Evolutionary conservation across 2,797 vertebrate species (phyloP).

Genomic region (Stomatorhinus walkeri): DNA sequence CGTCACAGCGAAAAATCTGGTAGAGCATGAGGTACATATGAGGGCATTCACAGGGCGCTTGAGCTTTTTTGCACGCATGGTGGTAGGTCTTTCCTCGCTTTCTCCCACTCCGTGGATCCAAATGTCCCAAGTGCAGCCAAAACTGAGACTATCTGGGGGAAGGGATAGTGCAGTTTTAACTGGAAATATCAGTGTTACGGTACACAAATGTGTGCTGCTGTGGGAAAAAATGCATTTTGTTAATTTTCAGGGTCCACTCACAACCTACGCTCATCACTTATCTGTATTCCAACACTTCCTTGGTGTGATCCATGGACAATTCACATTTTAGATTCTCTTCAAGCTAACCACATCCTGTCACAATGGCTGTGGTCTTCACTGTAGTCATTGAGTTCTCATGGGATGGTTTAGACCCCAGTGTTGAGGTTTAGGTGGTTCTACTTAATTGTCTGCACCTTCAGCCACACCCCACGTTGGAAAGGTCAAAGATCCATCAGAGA

Average conservation of each 20-base stretch:
- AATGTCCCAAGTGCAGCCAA: neutral
- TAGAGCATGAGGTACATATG: constrained; percentile 22
- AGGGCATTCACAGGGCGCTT: neutral
- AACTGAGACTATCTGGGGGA: neutral
- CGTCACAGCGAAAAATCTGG: constrained; percentile 38
- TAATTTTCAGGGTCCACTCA: neutral
- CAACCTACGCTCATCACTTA: neutral
- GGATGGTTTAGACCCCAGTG: neutral
- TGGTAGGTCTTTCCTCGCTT: neutral
- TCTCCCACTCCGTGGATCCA: neutral
- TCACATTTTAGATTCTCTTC: neutral
- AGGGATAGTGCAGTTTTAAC: neutral
- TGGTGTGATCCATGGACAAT: neutral
- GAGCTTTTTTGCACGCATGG: neutral
- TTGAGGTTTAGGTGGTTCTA: neutral
- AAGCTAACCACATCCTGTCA: neutral
- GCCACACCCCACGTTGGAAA: neutral
- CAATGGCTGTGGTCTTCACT: neutral
- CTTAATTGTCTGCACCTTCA: neutral
- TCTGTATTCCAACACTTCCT: neutral
- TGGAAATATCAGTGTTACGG: neutral
- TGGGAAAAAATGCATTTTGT: neutral
- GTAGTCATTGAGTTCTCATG: neutral
- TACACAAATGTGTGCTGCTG: neutral
- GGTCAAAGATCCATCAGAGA: neutral